phyloP scores from a whole-genome alignment of 2,797 vertebrate species.

The Macropodus opercularis region DNA sequence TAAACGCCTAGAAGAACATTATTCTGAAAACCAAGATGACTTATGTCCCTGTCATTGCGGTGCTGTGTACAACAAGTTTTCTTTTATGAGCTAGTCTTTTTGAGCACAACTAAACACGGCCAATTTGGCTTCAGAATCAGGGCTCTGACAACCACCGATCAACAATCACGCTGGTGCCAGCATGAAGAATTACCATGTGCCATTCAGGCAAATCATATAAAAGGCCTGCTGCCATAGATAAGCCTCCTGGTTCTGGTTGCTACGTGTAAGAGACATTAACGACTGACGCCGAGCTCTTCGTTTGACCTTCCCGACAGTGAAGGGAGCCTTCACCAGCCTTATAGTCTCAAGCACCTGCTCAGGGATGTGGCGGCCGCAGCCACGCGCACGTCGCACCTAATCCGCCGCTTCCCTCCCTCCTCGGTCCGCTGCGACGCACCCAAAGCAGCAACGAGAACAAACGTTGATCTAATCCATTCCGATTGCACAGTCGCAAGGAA shows the following conservation, averaged over 20 bases:
- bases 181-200: not conserved
- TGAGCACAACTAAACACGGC: not conserved
- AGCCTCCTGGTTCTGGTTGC: not conserved
- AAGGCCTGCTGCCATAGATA: not conserved
- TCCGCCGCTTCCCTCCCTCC: slow-evolving; percentile 20
- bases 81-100: not conserved
- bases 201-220: slow-evolving; percentile 2
- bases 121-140: not conserved
- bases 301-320: slow-evolving; percentile 52
- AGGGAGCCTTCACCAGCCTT: slow-evolving; percentile 44
- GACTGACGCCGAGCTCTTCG: slow-evolving; percentile 24
- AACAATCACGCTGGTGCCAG: not conserved
- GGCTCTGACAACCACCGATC: not conserved
- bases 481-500: slow-evolving; percentile 68
- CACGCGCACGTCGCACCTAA: slow-evolving; percentile 20
- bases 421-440: slow-evolving; percentile 37
- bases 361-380: slow-evolving; percentile 62
- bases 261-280: slow-evolving; percentile 1
- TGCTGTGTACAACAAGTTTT: no score
- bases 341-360: slow-evolving; percentile 46
- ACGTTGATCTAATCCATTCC: slow-evolving; percentile 72
- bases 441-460: slow-evolving; percentile 52
- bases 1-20: not conserved
- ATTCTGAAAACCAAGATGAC: not conserved
- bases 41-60: not conserved